Percentiles rank a stretch among this genome's conserved stretches.
Conservation (phyloP, 2,888 invertebrate species). For the Bugula neritina region DNA sequence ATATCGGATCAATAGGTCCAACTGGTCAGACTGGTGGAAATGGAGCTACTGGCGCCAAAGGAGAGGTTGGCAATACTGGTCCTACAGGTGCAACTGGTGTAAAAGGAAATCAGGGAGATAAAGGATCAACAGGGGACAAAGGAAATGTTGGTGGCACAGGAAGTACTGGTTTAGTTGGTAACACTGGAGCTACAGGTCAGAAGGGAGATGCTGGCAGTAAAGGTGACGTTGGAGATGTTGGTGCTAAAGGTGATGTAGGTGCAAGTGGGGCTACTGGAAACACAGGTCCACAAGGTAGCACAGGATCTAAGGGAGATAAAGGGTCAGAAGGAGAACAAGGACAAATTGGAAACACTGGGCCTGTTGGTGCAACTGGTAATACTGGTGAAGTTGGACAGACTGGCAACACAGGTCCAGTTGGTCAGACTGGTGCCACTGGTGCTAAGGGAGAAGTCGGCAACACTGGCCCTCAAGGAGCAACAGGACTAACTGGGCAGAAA, state of each 20-base stretch:
- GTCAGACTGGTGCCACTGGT: background rate
- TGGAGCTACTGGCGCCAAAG: background rate
- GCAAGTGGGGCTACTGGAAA: slow-evolving; percentile 10
- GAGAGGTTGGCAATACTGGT: slow-evolving; percentile 7
- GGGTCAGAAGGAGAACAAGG: slow-evolving; percentile 9
- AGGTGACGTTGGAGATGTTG: background rate
- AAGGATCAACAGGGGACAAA: background rate
- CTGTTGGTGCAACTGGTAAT: background rate
- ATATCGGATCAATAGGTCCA: background rate
- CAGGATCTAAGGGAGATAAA: slow-evolving; percentile 11
- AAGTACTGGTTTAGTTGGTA: background rate
- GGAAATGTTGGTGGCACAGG: background rate
- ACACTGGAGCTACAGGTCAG: background rate
- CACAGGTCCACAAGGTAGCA: slow-evolving; percentile 19
- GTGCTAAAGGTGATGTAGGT: slow-evolving; percentile 1
- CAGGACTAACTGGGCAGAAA: slow-evolving; percentile 9
- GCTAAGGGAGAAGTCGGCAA: background rate
- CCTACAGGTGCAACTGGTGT: background rate
- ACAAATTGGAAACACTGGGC: background rate
- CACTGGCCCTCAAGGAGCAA: background rate
- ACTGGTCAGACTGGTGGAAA: background rate
- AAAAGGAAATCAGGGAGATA: background rate
- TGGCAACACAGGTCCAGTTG: background rate
- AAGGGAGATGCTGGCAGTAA: slow-evolving; percentile 5
- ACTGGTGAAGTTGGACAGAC: background rate